These are phyloP conservation scores for Agonopterix alstromeriana DNA, from an alignment of 2,888 invertebrate species.

Conservation along the genomic window DNA sequence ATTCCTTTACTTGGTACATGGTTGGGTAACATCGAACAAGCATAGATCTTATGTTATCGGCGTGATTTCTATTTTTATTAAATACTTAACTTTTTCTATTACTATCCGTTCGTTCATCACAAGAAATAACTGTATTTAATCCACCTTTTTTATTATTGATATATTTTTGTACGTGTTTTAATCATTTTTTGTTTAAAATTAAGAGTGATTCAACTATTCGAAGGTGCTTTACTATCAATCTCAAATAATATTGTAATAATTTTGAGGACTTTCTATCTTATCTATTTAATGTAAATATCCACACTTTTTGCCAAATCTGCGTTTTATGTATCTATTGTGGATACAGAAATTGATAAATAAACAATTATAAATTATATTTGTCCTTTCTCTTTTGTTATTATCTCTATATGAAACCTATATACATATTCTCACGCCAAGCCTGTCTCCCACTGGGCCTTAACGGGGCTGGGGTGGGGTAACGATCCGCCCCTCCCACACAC, in stretches of 20 bases:
- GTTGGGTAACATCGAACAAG: constrained; percentile 55
- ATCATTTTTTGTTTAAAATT: constrained; percentile 11
- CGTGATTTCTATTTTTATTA: constrained; percentile 29
- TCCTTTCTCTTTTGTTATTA: constrained; percentile 15
- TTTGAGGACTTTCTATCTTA: constrained; percentile 16
- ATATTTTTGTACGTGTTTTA: constrained; percentile 45
- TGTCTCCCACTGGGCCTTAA: too few species aligned
- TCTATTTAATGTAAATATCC: constrained; percentile 47
- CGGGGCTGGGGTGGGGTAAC: too few species aligned
- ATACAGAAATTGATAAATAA: constrained; percentile 77
- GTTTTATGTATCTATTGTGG: constrained; percentile 65
- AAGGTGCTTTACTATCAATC: constrained; percentile 18
- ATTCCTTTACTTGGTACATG: constrained; percentile 47
- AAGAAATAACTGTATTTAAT: constrained; percentile 37
- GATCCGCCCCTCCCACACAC: too few species aligned
- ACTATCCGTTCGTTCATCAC: constrained; percentile 22
- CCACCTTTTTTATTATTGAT: constrained; percentile 30
- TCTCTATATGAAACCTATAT: too few species aligned
- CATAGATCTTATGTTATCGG: constrained; percentile 16
- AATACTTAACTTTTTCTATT: constrained; percentile 17
- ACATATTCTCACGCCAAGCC: too few species aligned
- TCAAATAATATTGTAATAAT: constrained; percentile 15
- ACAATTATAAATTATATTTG: constrained; percentile 34
- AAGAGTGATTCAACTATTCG: constrained; percentile 9
- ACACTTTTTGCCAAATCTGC: constrained; percentile 47